Conservation (phyloP, 2,797 vertebrate genomes). For the Pseudochirops cupreus region DNA sequence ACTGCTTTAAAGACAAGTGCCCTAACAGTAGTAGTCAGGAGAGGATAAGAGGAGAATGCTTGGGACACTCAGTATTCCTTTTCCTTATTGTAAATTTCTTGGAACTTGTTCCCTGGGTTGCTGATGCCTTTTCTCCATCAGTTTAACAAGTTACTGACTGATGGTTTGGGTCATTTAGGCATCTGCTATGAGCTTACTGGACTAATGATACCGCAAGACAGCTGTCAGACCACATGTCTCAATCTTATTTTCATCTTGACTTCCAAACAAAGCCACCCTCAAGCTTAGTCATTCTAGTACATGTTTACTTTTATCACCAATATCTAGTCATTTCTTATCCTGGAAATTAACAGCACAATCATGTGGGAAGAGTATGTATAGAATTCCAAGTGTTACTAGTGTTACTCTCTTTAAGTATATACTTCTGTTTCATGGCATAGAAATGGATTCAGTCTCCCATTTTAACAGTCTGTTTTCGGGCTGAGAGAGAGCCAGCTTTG, state of each 20-base stretch:
- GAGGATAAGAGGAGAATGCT: neutral
- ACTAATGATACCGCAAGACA: neutral
- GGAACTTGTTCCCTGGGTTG: neutral
- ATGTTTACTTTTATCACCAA: neutral
- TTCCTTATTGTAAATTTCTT: neutral
- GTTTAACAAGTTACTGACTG: neutral
- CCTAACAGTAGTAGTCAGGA: neutral
- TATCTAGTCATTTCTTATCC: neutral
- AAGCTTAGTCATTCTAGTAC: neutral
- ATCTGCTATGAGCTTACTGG: neutral
- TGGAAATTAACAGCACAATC: neutral
- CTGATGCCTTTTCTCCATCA: neutral
- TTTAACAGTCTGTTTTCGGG: slow-evolving; percentile 43
- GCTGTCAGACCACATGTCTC: neutral
- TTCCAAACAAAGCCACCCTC: neutral
- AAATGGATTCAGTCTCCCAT: slow-evolving; percentile 9
- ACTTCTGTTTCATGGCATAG: slow-evolving; percentile 37
- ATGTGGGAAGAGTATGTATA: neutral
- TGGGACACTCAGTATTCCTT: neutral
- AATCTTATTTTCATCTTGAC: slow-evolving; percentile 20
- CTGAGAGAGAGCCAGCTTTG: slow-evolving; percentile 42
- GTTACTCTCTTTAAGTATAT: slow-evolving; percentile 18
- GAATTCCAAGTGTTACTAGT: slow-evolving; percentile 51
- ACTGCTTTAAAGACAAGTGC: neutral
- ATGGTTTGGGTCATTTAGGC: slow-evolving; percentile 8